Evolutionary conservation across 2,888 invertebrate genomes (phyloP), one percentile per base, ranked within the genome.

Genomic region (Drosophila paracracens): DNA sequence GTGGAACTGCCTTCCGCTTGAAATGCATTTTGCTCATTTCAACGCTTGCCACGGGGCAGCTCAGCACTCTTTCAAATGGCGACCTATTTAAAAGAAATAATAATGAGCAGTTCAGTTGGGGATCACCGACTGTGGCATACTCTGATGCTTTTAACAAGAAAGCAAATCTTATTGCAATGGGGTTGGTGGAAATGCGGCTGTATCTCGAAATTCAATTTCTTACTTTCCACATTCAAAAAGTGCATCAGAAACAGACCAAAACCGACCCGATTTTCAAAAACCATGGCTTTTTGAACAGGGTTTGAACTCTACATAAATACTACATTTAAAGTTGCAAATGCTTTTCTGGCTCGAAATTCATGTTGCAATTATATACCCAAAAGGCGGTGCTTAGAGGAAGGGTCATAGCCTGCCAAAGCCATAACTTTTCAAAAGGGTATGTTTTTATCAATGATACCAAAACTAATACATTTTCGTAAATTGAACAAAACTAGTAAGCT

Each of bases 21-120:
- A 61, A 69, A 66, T 77, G 79, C 77, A 69, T 72, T 78, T 69
- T 81, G 82, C 73, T 78, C 81, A 82, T 83, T 83, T 83, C 27
- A 69, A 62, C 57, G 65, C 63, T 43, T 50, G 56, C 60, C 64
- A 65, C 40, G 60, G 31, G 27, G 57, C 62, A 38, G 46, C 68
- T 52, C 56, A 36, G 59, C 57, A 16, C 62, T 40, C 59, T 66
- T 67, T 70, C 64, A 38, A 38, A 18, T 48, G 66, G 43, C 58
- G 53, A 71, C 65, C 62, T 66, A 65, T 56, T 72, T 78, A 29
- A 18, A 7, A 13, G 13, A 53, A 61, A 59, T 38, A 38, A 56
- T 8, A 25, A 25, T 4, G 16, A 46, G 16, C 16, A 16, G 8
- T 16, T 0, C 46, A 16, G 0, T 46, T 46, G 0, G 2, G 0